Percentiles rank a stretch among this genome's conserved stretches.
Evolutionary conservation across 2,888 invertebrate species (phyloP).

Genomic region (Leptodirus hochenwartii): DNA sequence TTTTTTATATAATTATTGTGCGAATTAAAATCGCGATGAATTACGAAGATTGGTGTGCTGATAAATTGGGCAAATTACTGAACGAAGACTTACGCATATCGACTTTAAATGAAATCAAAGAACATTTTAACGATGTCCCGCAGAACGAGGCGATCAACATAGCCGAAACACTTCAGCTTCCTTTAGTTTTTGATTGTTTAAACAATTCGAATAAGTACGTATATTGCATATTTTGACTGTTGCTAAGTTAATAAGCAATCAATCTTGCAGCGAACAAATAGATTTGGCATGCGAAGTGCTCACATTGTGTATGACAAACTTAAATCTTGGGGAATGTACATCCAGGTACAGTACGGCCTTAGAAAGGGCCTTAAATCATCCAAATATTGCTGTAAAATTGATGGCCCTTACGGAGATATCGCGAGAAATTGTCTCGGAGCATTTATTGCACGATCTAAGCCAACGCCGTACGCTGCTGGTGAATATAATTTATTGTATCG

Average conservation of each 20-base stretch:
- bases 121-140: constrained; percentile 24
- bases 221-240: background rate
- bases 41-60: constrained; percentile 31
- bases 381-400: constrained; percentile 38
- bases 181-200: constrained; percentile 44
- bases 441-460: constrained; percentile 15
- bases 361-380: constrained; percentile 43
- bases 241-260: constrained; percentile 10
- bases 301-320: constrained; percentile 40
- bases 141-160: constrained; percentile 25
- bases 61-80: constrained; percentile 27
- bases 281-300: constrained; percentile 46
- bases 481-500: constrained; percentile 36
- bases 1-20: too few relatives aligned
- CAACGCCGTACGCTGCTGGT: constrained; percentile 28
- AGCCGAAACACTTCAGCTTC: constrained; percentile 30
- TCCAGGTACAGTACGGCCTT: constrained; percentile 38
- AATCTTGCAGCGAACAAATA: constrained; percentile 33
- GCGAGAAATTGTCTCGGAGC: constrained; percentile 9
- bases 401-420: constrained; percentile 44
- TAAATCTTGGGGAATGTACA: constrained; percentile 39
- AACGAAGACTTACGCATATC: constrained; percentile 27
- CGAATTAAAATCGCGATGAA: too few relatives aligned
- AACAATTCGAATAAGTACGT: constrained; percentile 33
- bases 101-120: constrained; percentile 29